A percentile compares a stretch with the other conserved stretches of the same genome.
Conservation (phyloP, 2,888 invertebrate genomes). For the Agonopterix arenella region DNA sequence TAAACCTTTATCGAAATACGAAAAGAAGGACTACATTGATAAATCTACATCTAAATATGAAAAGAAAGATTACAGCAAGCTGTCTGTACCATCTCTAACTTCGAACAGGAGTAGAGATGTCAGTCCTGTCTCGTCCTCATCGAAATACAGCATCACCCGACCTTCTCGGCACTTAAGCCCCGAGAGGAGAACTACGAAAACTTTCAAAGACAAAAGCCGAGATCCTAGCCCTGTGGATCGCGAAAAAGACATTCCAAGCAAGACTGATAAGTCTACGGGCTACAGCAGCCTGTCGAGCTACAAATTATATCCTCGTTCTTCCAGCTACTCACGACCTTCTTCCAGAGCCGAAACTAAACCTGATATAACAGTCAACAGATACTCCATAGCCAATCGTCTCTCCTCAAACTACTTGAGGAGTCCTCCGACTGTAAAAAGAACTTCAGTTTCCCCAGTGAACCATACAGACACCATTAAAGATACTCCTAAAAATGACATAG, state of each 20-base stretch:
- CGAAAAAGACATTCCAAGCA: slow-evolving; percentile 74
- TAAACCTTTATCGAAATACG: slow-evolving; percentile 39
- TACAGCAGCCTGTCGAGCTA: slow-evolving; percentile 69
- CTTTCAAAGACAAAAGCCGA: slow-evolving; percentile 60
- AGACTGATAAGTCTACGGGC: slow-evolving; percentile 73
- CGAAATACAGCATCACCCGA: slow-evolving; percentile 54
- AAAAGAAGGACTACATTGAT: slow-evolving; percentile 65
- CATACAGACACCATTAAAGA: slow-evolving; percentile 24
- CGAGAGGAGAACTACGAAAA: slow-evolving; percentile 55
- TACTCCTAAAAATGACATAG: slow-evolving; percentile 29
- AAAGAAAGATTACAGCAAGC: slow-evolving; percentile 56
- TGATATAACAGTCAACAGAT: slow-evolving; percentile 48
- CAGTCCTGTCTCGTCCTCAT: slow-evolving; percentile 66
- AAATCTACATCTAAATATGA: slow-evolving; percentile 29
- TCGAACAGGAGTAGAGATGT: slow-evolving; percentile 71
- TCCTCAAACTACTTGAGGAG: slow-evolving; percentile 62
- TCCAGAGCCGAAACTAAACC: slow-evolving; percentile 47
- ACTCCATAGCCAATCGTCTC: slow-evolving; percentile 59
- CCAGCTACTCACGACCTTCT: slow-evolving; percentile 51
- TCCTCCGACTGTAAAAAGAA: slow-evolving; percentile 53
- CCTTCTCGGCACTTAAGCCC: slow-evolving; percentile 70
- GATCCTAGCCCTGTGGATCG: slow-evolving; percentile 76
- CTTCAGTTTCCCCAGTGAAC: slow-evolving; percentile 55
- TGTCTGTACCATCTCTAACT: slow-evolving; percentile 43
- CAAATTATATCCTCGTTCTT: slow-evolving; percentile 71